These are phyloP conservation scores for Nyctibius grandis DNA, from an alignment of 2,797 vertebrate genomes.

Conservation along the genomic window DNA sequence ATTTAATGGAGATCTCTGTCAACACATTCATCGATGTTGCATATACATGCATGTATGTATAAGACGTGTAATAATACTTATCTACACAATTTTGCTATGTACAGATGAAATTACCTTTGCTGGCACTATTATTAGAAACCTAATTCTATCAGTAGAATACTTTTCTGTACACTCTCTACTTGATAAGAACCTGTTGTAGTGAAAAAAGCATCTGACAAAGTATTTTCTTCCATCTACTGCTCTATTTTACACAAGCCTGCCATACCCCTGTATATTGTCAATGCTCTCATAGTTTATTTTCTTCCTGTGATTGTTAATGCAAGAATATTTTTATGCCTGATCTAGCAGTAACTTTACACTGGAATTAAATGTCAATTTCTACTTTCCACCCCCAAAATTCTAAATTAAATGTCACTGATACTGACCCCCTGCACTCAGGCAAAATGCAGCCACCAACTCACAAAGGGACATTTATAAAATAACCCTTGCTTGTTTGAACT, in stretches of 20 bases:
- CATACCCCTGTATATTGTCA: neutral
- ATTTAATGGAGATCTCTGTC: neutral
- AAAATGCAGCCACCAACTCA: conserved; percentile 51
- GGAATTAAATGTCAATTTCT: conserved; percentile 61
- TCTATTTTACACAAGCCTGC: neutral
- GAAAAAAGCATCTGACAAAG: neutral
- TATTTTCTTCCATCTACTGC: neutral
- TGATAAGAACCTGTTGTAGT: neutral
- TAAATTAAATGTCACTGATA: conserved; percentile 49
- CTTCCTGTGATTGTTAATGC: conserved; percentile 30
- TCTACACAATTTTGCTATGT: neutral
- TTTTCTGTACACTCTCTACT: neutral
- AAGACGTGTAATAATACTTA: neutral
- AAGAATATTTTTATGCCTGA: conserved; percentile 47
- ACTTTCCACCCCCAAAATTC: conserved; percentile 35
- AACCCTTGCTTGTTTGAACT: conserved; percentile 68
- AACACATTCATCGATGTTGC: neutral
- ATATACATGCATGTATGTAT: neutral
- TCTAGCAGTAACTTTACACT: conserved; percentile 50
- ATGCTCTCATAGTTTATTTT: conserved; percentile 7
- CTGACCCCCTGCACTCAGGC: conserved; percentile 27
- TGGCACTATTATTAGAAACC: neutral
- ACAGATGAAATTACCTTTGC: neutral
- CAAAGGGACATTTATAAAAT: conserved; percentile 75
- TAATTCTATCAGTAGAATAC: neutral